A percentile compares a stretch with the other conserved stretches of the same genome.
These are phyloP conservation scores for Danio albolineatus DNA, from an alignment of 2,797 vertebrate species.

Conservation along the genomic window DNA sequence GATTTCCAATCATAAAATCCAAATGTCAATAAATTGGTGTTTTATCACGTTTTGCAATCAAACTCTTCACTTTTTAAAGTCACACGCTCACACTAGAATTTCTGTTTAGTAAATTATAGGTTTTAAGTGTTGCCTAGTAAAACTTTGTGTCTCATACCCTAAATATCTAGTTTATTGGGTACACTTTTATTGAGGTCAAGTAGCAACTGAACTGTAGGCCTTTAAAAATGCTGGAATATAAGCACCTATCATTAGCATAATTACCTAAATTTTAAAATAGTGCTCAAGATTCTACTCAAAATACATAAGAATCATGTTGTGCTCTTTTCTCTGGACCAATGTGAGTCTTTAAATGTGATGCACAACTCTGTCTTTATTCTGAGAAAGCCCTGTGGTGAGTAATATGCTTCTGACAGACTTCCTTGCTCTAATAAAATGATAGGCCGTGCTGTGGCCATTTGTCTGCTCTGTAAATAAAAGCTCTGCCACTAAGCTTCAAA, in stretches of 20 bases:
- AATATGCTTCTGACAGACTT: constrained; percentile 69
- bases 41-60: too few species aligned
- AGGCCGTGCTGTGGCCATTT: constrained; percentile 67
- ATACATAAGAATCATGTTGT: neutral
- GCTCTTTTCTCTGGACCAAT: neutral
- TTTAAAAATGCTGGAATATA: neutral
- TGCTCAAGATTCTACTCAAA: neutral
- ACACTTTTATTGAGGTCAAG: neutral
- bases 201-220: neutral
- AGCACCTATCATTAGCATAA: neutral
- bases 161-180: neutral
- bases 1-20: too few species aligned
- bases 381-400: constrained; percentile 59
- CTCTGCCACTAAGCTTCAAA: constrained; percentile 32
- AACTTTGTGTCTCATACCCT: neutral
- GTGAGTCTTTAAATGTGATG: constrained; percentile 21
- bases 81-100: neutral
- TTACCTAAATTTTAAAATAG: neutral
- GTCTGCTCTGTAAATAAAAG: constrained; percentile 69
- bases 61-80: too few species aligned
- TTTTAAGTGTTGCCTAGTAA: neutral
- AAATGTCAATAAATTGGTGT: too few species aligned
- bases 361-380: constrained; percentile 42
- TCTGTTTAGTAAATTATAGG: too few species aligned
- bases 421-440: constrained; percentile 69